Evolutionary conservation across 2,888 invertebrate genomes (phyloP).

Genomic region (Caenorhabditis sp.): DNA sequence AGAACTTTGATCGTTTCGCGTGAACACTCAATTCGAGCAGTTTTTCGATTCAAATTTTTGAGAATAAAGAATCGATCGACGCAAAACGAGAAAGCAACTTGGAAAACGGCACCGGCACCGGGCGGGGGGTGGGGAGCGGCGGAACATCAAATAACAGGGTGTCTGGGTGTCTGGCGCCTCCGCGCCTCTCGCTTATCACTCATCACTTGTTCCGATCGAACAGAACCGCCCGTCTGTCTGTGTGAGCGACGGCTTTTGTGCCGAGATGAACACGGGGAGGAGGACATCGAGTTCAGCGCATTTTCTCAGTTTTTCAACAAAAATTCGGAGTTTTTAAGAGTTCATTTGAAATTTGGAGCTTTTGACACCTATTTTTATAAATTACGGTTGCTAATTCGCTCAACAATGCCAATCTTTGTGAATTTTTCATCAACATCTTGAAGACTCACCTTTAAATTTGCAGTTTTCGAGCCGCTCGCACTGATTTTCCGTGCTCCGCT

Average conservation of each 20-base stretch:
- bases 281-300: background rate
- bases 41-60: no score
- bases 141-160: conserved; percentile 29
- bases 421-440: background rate
- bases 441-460: conserved; percentile 23
- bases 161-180: conserved; percentile 15
- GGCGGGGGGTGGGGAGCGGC: background rate
- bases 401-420: background rate
- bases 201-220: conserved; percentile 10
- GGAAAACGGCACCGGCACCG: background rate
- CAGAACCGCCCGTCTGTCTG: conserved; percentile 24
- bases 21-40: no score
- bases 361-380: no score
- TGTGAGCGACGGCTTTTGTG: no score
- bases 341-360: conserved; percentile 33
- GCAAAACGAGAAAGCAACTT: background rate
- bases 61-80: background rate
- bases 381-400: no score
- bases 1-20: no score
- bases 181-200: conserved; percentile 17
- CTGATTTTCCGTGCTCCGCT: conserved; percentile 39
- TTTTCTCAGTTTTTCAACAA: background rate
- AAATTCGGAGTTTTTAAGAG: background rate
- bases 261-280: background rate
- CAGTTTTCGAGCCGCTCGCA: conserved; percentile 41